These are phyloP conservation scores for Temnothorax unifasciatus DNA, from an alignment of 2,888 invertebrate genomes.

Conservation along the genomic window DNA sequence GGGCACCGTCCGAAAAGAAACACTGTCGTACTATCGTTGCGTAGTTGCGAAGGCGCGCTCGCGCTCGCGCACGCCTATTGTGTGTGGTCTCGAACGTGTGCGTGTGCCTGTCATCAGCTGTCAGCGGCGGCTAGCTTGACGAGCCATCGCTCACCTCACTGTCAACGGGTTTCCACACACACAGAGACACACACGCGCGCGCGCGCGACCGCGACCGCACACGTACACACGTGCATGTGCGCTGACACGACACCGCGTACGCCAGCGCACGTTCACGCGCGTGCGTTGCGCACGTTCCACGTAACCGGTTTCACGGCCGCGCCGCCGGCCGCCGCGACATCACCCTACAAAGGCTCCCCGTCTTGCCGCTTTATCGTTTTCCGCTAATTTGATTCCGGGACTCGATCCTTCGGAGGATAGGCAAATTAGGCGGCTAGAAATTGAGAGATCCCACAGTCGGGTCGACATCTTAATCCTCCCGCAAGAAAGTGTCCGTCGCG, in stretches of 20 bases:
- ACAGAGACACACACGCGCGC: background rate
- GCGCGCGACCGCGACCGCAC: background rate
- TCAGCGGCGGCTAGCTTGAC: constrained; percentile 77
- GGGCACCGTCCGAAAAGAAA: constrained; percentile 70
- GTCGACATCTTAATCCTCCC: constrained; percentile 20
- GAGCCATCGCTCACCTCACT: constrained; percentile 77
- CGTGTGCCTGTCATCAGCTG: constrained; percentile 79
- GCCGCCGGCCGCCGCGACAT: constrained; percentile 71
- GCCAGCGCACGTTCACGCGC: constrained; percentile 15
- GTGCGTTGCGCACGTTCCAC: constrained; percentile 56
- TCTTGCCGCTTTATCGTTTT: constrained; percentile 26
- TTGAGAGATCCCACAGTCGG: constrained; percentile 12
- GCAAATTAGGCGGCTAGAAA: constrained; percentile 44
- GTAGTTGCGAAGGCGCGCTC: constrained; percentile 14
- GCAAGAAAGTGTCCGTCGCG: background rate
- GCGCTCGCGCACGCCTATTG: constrained; percentile 66
- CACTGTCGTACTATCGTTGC: constrained; percentile 55
- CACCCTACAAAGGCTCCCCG: constrained; percentile 53
- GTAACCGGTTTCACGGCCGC: constrained; percentile 73
- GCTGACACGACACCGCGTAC: constrained; percentile 37
- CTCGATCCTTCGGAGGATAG: constrained; percentile 46
- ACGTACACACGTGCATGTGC: constrained; percentile 13
- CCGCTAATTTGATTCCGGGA: constrained; percentile 50
- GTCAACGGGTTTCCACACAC: constrained; percentile 69
- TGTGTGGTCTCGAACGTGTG: constrained; percentile 75